phyloP scores from a whole-genome alignment of 1,140 invertebrate species.

The Drosophila suzukii region DNA sequence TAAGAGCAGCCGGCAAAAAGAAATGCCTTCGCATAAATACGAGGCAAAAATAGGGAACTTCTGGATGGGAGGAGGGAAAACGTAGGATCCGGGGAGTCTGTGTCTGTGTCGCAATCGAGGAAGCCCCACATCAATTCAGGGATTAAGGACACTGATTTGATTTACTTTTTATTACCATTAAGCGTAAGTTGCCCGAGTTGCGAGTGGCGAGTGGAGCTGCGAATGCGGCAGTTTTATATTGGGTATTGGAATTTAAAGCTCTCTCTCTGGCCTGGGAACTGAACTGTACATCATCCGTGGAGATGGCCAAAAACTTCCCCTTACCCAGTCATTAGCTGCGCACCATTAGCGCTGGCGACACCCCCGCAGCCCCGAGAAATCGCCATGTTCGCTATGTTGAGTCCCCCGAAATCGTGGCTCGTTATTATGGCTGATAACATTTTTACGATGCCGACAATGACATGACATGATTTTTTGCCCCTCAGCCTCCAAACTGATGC shows the following conservation, averaged over 20 bases:
- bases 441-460: conserved; percentile 83
- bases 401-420: conserved; percentile 72
- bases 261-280: conserved; percentile 5
- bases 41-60: conserved; percentile 51
- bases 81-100: not conserved
- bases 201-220: conserved; percentile 39
- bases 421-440: conserved; percentile 83
- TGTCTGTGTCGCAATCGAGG: conserved; percentile 52
- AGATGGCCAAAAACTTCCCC: conserved; percentile 9
- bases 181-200: conserved; percentile 74
- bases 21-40: conserved; percentile 75
- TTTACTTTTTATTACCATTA: conserved; percentile 84
- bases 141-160: conserved; percentile 84
- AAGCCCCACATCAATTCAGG: conserved; percentile 81
- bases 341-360: conserved; percentile 78
- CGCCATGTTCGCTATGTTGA: not conserved
- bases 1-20: conserved; percentile 60
- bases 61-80: not conserved
- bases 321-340: conserved; percentile 75
- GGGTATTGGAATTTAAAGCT: conserved; percentile 72
- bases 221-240: conserved; percentile 66
- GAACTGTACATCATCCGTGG: conserved; percentile 41
- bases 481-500: conserved; percentile 52
- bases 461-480: conserved; percentile 79
- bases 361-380: conserved; percentile 10